Percentiles rank a stretch among this genome's conserved stretches.
These are phyloP conservation scores for Halyomorpha halys DNA, from an alignment of 1,140 invertebrate species.

Conservation along the genomic window DNA sequence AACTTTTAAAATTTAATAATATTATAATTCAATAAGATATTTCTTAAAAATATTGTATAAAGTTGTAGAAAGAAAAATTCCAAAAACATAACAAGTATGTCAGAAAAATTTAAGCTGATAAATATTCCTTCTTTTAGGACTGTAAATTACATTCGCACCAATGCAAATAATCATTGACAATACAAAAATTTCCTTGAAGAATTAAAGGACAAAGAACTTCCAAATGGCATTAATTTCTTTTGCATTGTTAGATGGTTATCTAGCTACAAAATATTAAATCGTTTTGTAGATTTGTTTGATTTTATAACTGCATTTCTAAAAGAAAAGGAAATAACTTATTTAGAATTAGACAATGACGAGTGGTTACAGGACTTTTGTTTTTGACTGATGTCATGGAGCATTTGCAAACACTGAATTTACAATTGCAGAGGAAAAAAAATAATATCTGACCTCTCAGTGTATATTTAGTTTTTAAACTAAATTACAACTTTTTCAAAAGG, in stretches of 20 bases:
- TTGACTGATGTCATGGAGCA: conserved; percentile 12
- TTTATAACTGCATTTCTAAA: too few relatives aligned
- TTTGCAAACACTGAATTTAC: conserved; percentile 16
- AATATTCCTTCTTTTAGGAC: too few relatives aligned
- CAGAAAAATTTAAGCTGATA: too few relatives aligned
- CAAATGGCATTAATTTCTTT: conserved; percentile 12
- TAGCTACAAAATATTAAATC: background rate
- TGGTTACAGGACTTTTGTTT: too few relatives aligned
- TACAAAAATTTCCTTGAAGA: conserved; percentile 7
- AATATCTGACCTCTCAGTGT: conserved; percentile 9
- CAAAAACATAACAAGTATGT: too few relatives aligned
- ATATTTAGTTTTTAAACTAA: conserved; percentile 24
- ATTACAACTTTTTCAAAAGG: conserved; percentile 25
- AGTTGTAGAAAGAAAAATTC: too few relatives aligned
- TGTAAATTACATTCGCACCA: conserved; percentile 24
- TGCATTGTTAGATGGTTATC: conserved; percentile 11
- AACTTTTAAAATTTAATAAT: too few relatives aligned
- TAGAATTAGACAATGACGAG: background rate
- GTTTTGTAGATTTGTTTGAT: conserved; percentile 14
- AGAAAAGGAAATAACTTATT: background rate
- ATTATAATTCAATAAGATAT: too few relatives aligned
- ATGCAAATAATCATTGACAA: too few relatives aligned
- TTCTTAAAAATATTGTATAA: too few relatives aligned
- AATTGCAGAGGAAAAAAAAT: conserved; percentile 9
- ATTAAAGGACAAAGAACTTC: conserved; percentile 9